Evolutionary conservation across 2,113 vertebrate species (phyloP).

Genomic region (Podilymbus podiceps): DNA sequence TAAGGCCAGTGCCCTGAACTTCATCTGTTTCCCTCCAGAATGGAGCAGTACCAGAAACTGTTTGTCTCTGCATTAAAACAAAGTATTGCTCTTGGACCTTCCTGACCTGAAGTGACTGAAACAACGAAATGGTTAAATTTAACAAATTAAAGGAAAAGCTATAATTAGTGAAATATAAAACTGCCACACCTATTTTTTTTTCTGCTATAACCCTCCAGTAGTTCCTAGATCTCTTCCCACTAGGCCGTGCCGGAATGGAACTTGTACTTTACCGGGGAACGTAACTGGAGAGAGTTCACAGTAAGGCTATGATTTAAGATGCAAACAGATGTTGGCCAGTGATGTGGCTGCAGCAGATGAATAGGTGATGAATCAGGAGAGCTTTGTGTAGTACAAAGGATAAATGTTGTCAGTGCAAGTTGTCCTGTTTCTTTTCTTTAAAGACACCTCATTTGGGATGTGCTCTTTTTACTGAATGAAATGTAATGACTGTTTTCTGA

Average conservation of each 20-base stretch:
- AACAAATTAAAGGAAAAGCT: background rate
- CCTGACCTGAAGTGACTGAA: background rate
- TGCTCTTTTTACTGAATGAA: background rate
- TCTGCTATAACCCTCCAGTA: background rate
- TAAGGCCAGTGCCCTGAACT: background rate
- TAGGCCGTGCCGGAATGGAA: background rate
- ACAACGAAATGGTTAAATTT: background rate
- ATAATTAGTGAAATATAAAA: background rate
- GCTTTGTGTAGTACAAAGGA: conserved; percentile 31
- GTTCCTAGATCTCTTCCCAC: background rate
- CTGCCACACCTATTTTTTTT: background rate
- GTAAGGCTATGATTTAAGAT: conserved; percentile 2
- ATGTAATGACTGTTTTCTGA: conserved; percentile 25
- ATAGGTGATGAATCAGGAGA: conserved; percentile 54
- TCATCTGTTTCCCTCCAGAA: background rate
- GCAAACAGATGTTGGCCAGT: conserved; percentile 2
- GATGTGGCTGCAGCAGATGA: background rate
- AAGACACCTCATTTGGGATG: conserved; percentile 53
- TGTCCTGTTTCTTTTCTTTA: conserved; percentile 47
- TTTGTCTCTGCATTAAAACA: background rate
- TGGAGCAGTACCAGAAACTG: background rate
- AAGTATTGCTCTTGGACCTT: background rate
- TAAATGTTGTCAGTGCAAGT: conserved; percentile 24
- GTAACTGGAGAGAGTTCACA: background rate
- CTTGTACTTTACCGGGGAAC: background rate